Evolutionary conservation across 1,140 invertebrate genomes (phyloP), one percentile per base, ranked within the genome.

Genomic region (Gryllus bimaculatus): DNA sequence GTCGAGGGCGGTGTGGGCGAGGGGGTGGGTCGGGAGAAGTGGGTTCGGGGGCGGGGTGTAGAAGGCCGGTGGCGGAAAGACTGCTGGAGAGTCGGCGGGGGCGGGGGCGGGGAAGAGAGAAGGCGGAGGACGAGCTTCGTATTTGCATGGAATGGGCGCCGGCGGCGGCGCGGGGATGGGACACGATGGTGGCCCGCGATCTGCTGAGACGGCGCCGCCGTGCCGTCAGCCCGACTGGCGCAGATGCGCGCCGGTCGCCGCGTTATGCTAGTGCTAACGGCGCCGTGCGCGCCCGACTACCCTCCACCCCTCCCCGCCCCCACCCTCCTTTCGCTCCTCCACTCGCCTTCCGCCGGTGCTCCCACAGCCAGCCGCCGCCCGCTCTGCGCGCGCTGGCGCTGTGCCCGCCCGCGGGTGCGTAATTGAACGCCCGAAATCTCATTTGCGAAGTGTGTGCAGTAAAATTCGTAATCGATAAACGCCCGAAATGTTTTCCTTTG

Each of bases 401-500:
- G 49, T 15, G 49, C 8, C 49, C 8, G 49, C 10, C 54, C 2
- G 0, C 54, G 0, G 54, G 18, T 13, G 10, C 54, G 54, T 66
- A 66, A 66, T n/a, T 66, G 54, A 66, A 66, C 54, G 54, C 54
- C 54, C 54, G 54, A 66, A 66, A 66, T 66, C 54, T 66, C 54
- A 66, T 66, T 66, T 66, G 54, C 54, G 54, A 66, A 66, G 54
- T 66, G 54, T 66, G 54, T 18, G 54, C 54, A 66, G 54, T 66
- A 66, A 3, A 66, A 66, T 3, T 66, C 7, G 54, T 66, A 66
- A 66, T 66, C 54, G 54, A 66, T 66, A 66, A 66, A 66, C 54
- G 54, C 10, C 18, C 54, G 54, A 7, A 66, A 66, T 66, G 54
- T 3, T 66, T 66, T 66, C 10, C 54, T 2, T 7, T 66, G n/a